Base-by-base conservation (phyloP, 1,140 invertebrate species). In the Battus philenor region DNA sequence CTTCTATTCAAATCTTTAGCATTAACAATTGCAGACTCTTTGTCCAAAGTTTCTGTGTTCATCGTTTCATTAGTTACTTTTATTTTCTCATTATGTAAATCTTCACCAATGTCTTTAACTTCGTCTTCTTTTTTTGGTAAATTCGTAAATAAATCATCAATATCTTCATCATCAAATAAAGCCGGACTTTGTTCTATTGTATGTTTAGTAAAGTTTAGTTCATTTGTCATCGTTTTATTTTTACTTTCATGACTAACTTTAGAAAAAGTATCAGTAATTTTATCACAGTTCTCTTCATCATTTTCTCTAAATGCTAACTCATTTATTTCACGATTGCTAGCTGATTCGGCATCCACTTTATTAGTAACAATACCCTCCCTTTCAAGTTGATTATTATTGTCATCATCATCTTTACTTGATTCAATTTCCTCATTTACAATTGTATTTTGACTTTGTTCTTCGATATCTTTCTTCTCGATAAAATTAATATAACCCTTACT, bases 101-200 rank as follows among this genome's bases (percentile, higher is more conserved):
- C 36, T 13, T 27, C 8, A 16, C 13, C 15, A 13, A 5, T 13
- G 16, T 39, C 11, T 13, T 5, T 22, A 22, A n/a, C 22, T 24
- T n/a, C 9, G 0, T 5, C 26, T 7, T 39, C 36, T 39, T 39
- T 13, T 39, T 15, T 33, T 4, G n/a, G 6, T 1, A 13, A 22
- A 10, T 41, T 27, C 4, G 4, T 22, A 34, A 51, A 56, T 33
- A 47, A 12, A 26, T 51, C 11, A 41, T 46, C 27, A 12, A 24
- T 54, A 34, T 61, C 67, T 48, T 69, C 55, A 15, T 66, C 59
- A 47, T 68, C 66, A 55, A 74, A 77, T 26, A 79, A 10, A 3
- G 48, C 47, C 9, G 71, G 61, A 54, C 68, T 71, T 41, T 51
- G 44, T 43, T 58, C 34, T 36, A 30, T 43, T 39, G 24, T 15